phyloP scores from a whole-genome alignment of 1,140 invertebrate genomes.

The Saccostrea echinata region DNA sequence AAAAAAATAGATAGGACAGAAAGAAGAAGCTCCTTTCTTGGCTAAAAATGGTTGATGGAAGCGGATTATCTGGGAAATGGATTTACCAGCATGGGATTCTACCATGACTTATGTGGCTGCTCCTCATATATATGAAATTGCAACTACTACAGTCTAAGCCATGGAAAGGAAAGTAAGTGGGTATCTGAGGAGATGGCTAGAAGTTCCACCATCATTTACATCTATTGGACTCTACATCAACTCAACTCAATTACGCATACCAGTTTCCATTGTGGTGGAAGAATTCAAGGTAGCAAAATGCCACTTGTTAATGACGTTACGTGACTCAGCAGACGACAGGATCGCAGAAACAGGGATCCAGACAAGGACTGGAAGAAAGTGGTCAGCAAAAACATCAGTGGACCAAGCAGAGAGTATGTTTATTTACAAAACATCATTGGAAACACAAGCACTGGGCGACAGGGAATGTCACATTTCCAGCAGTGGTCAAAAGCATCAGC shows the following conservation, averaged over 20 bases:
- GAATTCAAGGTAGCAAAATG: constrained; percentile 47
- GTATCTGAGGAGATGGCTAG: constrained; percentile 40
- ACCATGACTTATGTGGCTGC: no score
- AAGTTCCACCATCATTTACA: constrained; percentile 50
- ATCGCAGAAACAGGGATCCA: constrained; percentile 42
- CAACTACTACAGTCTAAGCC: no score
- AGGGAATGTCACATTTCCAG: constrained; percentile 32
- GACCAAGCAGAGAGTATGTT: constrained; percentile 5
- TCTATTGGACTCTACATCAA: constrained; percentile 41
- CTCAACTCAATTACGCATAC: constrained; percentile 35
- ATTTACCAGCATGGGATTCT: no score
- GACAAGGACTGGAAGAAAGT: constrained; percentile 26
- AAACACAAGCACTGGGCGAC: constrained; percentile 34
- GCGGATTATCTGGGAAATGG: no score
- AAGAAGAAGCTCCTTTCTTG: no score
- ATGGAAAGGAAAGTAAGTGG: no score
- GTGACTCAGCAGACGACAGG: constrained; percentile 42
- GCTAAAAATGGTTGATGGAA: no score
- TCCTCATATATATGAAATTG: no score
- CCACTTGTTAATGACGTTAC: constrained; percentile 32
- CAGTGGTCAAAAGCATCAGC: constrained; percentile 42
- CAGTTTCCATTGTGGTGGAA: constrained; percentile 32
- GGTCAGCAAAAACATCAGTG: constrained; percentile 43
- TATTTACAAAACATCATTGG: not conserved
- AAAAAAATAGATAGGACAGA: not conserved